Evolutionary conservation across 2,888 invertebrate species (phyloP).

Genomic region (Hydriomena furcata): DNA sequence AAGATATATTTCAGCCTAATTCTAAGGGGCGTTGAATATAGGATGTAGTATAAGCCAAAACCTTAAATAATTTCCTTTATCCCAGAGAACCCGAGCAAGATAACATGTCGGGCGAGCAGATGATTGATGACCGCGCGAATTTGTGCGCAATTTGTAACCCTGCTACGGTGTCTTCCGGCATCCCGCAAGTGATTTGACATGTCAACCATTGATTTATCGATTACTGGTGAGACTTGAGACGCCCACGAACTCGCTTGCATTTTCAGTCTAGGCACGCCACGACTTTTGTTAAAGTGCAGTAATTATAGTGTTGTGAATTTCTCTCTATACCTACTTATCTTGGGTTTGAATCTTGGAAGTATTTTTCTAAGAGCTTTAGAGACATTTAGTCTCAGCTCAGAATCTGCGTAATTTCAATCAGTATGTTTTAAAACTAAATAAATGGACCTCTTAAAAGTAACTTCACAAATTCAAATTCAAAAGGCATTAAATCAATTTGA

Average conservation of each 20-base stretch:
- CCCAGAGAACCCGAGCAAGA: constrained; percentile 27
- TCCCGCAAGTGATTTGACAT: constrained; percentile 25
- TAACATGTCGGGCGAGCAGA: constrained; percentile 28
- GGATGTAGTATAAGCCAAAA: constrained; percentile 7
- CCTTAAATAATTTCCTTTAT: constrained; percentile 23
- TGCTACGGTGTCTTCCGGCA: constrained; percentile 22
- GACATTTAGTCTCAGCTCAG: too few species aligned
- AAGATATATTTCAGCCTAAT: not conserved
- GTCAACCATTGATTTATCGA: constrained; percentile 26
- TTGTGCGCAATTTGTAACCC: constrained; percentile 35
- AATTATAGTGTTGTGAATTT: too few species aligned
- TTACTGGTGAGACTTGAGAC: constrained; percentile 1
- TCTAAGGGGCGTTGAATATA: not conserved
- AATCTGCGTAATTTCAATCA: too few species aligned
- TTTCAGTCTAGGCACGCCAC: too few species aligned
- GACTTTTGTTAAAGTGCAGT: too few species aligned
- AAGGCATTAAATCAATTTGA: too few species aligned
- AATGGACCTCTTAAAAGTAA: too few species aligned
- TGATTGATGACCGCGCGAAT: constrained; percentile 38
- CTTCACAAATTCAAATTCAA: too few species aligned
- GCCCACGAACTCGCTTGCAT: not conserved
- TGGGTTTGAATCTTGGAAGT: too few species aligned
- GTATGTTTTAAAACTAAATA: too few species aligned
- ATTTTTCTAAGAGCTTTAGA: too few species aligned
- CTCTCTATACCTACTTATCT: too few species aligned